Conservation (phyloP, 2,797 vertebrate genomes). For the Cuculus canorus region DNA sequence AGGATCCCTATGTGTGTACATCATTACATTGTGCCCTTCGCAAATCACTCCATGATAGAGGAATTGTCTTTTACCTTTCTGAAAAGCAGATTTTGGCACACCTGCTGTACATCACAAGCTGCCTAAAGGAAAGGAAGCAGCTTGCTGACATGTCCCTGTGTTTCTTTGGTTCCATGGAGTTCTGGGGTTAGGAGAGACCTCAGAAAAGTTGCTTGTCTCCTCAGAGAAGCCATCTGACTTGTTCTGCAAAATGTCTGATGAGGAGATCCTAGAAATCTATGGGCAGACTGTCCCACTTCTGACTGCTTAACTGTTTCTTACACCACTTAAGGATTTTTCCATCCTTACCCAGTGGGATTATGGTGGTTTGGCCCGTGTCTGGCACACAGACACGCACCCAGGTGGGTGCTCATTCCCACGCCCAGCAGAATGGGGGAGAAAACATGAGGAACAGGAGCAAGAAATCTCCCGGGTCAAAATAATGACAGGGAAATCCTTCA, state of each 20-base stretch:
- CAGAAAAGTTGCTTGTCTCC: not conserved
- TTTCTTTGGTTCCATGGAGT: not conserved
- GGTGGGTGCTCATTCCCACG: rapidly evolving
- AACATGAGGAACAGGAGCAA: not conserved
- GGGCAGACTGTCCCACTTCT: not conserved
- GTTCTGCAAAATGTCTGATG: not conserved
- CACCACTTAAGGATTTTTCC: not conserved
- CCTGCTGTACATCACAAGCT: not conserved
- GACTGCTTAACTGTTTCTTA: not conserved
- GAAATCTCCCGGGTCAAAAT: not conserved
- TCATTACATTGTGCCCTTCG: not conserved
- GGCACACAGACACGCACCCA: not conserved
- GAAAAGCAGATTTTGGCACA: not conserved
- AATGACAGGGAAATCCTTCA: not conserved
- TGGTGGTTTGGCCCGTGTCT: not conserved
- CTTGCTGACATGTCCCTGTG: not conserved
- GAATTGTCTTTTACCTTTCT: not conserved
- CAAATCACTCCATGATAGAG: not conserved
- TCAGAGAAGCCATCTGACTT: not conserved
- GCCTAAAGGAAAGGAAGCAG: not conserved
- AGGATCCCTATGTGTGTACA: not conserved
- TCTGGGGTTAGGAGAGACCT: not conserved
- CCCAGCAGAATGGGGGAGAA: not conserved
- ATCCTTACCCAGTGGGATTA: not conserved
- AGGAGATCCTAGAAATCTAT: not conserved